phyloP scores from a whole-genome alignment of 2,797 vertebrate genomes.

The Serranus cabrilla region DNA sequence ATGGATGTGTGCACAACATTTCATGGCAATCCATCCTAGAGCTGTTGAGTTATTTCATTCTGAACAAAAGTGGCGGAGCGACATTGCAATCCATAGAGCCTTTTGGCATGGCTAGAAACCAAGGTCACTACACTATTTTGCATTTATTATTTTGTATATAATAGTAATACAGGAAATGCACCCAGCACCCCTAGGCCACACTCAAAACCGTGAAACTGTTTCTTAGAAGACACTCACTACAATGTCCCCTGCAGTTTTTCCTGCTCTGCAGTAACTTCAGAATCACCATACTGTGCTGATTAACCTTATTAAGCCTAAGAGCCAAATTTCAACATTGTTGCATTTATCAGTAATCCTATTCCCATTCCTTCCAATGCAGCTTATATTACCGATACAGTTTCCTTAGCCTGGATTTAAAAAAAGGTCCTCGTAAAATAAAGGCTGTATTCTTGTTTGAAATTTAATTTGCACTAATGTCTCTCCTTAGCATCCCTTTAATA shows the following conservation, averaged over 20 bases:
- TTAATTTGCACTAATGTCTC: conserved; percentile 48
- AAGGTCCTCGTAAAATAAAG: conserved; percentile 18
- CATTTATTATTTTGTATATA: not conserved
- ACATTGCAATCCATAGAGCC: not conserved
- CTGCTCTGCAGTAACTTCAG: not conserved
- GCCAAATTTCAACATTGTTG: not conserved
- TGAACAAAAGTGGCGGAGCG: not conserved
- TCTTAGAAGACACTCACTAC: not conserved
- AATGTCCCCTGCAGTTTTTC: too few relatives aligned
- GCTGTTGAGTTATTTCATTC: not conserved
- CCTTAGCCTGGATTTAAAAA: not conserved
- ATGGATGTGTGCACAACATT: not conserved
- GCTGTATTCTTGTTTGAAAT: conserved; percentile 22
- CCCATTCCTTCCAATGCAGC: not conserved
- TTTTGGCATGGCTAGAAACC: not conserved
- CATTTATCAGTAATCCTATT: conserved; percentile 17
- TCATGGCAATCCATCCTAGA: not conserved
- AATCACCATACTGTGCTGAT: not conserved
- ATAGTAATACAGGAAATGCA: not conserved
- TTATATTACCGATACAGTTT: not conserved
- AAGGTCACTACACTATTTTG: not conserved
- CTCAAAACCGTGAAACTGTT: not conserved
- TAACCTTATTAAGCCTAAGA: not conserved
- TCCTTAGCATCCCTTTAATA: conserved; percentile 23
- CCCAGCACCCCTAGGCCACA: not conserved